phyloP scores from a whole-genome alignment of 2,888 invertebrate species.

The Scotopteryx bipunctaria region DNA sequence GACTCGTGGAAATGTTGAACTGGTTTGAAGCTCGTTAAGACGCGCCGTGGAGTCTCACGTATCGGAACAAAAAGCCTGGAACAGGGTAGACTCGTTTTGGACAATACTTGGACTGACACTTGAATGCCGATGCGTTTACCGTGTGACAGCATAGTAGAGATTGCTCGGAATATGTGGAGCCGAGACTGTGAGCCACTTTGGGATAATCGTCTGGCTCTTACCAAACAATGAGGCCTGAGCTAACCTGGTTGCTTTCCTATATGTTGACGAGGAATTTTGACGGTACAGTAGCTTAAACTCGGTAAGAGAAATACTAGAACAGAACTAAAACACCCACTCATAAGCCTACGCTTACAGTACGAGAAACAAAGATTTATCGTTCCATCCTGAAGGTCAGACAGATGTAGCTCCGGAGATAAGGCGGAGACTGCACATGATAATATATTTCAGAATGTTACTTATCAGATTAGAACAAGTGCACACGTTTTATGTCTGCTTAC shows the following conservation, averaged over 20 bases:
- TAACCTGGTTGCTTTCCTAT: conserved; percentile 1
- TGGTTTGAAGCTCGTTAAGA: conserved; percentile 76
- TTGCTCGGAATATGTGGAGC: conserved; percentile 23
- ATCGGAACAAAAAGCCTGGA: conserved; percentile 70
- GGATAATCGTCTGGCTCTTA: conserved; percentile 14
- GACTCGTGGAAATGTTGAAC: conserved; percentile 71
- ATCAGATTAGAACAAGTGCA: conserved; percentile 35
- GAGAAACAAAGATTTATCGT: conserved; percentile 45
- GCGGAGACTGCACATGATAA: conserved; percentile 34
- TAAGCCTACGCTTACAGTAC: conserved; percentile 34
- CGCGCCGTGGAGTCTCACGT: conserved; percentile 76
- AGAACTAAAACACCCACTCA: conserved; percentile 34
- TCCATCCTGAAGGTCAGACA: conserved; percentile 47
- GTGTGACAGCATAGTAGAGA: conserved; percentile 48
- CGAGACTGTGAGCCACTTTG: conserved; percentile 7
- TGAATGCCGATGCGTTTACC: conserved; percentile 73
- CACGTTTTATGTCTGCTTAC: conserved; percentile 22
- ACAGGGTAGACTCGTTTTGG: conserved; percentile 68
- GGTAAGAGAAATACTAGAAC: conserved; percentile 14
- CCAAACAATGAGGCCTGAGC: conserved; percentile 11
- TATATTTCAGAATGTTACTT: conserved; percentile 24
- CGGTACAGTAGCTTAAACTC: conserved; percentile 17
- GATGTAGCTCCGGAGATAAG: conserved; percentile 42
- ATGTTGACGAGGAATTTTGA: conserved; percentile 8
- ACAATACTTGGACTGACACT: conserved; percentile 73